A percentile compares a stretch with the other conserved stretches of the same genome.
These are phyloP conservation scores for Diachasmimorpha longicaudata DNA, from an alignment of 1,140 invertebrate genomes.

Conservation along the genomic window DNA sequence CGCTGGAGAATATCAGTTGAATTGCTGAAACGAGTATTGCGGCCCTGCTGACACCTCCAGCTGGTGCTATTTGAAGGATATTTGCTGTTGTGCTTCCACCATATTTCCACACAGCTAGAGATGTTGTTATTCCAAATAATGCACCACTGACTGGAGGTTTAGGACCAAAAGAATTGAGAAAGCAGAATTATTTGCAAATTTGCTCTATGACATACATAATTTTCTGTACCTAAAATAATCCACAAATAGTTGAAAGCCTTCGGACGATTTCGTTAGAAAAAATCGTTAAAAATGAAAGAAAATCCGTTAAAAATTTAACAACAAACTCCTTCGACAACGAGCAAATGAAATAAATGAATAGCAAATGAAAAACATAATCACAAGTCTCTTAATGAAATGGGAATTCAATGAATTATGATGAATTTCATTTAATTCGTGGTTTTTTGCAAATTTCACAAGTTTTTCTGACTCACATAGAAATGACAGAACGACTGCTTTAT, in stretches of 20 bases:
- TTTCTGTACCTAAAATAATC: too few species aligned
- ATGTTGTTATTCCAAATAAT: slow-evolving; percentile 70
- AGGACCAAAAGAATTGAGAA: not conserved
- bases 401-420: too few species aligned
- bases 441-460: not conserved
- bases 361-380: too few species aligned
- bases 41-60: slow-evolving; percentile 66
- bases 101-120: slow-evolving; percentile 69
- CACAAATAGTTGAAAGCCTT: too few species aligned
- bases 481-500: slow-evolving; percentile 68
- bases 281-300: too few species aligned
- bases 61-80: slow-evolving; percentile 68
- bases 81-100: slow-evolving; percentile 63
- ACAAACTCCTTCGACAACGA: too few species aligned
- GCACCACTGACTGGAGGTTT: slow-evolving; percentile 62
- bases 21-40: slow-evolving; percentile 73
- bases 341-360: too few species aligned
- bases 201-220: too few species aligned
- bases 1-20: slow-evolving; percentile 78
- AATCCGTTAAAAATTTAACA: too few species aligned
- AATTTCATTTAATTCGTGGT: not conserved
- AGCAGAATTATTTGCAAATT: too few species aligned
- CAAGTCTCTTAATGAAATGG: too few species aligned
- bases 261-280: too few species aligned
- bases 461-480: slow-evolving; percentile 64